Percentiles rank a stretch among this genome's conserved stretches.
These are phyloP conservation scores for Tiaroga cobitis DNA, from an alignment of 2,797 vertebrate species.

Conservation along the genomic window DNA sequence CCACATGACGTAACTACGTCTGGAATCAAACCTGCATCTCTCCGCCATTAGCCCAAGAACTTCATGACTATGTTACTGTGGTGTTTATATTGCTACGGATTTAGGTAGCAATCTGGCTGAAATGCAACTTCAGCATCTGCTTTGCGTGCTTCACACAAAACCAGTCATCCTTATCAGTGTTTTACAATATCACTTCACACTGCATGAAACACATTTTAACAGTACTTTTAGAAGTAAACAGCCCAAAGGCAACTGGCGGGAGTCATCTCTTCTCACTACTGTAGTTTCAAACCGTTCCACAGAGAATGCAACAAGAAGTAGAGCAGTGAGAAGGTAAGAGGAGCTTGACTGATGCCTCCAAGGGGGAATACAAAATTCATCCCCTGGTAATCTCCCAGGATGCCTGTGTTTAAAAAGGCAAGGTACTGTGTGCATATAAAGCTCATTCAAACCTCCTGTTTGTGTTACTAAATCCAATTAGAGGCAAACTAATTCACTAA, in stretches of 20 bases:
- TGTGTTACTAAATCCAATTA: conserved; percentile 53
- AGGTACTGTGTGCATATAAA: conserved; percentile 51
- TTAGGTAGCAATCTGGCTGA: neutral
- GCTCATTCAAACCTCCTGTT: conserved; percentile 58
- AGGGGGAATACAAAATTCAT: neutral
- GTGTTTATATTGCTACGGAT: neutral
- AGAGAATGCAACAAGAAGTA: conserved; percentile 7
- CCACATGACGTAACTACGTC: neutral
- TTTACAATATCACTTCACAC: conserved; percentile 3
- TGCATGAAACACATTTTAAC: conserved; percentile 17
- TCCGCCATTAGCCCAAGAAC: neutral
- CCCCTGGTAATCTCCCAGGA: conserved; percentile 3
- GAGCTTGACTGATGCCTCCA: conserved; percentile 8
- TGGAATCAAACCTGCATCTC: neutral
- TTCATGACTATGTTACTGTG: neutral
- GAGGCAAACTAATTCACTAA: conserved; percentile 49
- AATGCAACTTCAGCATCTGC: conserved; percentile 7
- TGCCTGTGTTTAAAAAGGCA: conserved; percentile 55
- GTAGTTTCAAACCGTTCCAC: neutral
- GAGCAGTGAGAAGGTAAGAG: neutral
- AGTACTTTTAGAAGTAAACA: conserved; percentile 26
- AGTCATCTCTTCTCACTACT: conserved; percentile 3
- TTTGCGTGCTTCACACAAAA: conserved; percentile 12
- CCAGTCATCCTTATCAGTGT: conserved; percentile 8
- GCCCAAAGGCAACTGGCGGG: neutral